These are phyloP conservation scores for Acromyrmex charruanus DNA, from an alignment of 1,140 invertebrate genomes.

Conservation along the genomic window DNA sequence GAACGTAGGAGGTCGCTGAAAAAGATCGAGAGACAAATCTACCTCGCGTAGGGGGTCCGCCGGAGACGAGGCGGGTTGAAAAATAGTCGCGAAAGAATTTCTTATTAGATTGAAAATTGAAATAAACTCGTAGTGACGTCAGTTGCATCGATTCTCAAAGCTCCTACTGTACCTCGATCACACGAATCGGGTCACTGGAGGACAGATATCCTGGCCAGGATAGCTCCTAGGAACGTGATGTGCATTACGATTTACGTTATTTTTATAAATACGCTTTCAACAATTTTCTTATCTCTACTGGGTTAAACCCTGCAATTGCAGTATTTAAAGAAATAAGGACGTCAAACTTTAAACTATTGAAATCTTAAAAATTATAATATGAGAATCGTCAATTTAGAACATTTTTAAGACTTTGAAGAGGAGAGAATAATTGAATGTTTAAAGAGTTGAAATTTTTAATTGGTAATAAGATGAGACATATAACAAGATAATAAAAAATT, in stretches of 20 bases:
- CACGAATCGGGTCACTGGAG: slow-evolving; percentile 54
- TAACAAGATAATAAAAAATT: not conserved
- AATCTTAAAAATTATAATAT: not conserved
- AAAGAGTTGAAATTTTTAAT: not conserved
- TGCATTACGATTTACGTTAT: slow-evolving; percentile 34
- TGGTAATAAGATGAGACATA: not conserved
- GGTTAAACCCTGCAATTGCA: not conserved
- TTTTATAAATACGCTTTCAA: slow-evolving; percentile 45
- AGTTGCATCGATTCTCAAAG: slow-evolving; percentile 54
- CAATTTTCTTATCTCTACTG: slow-evolving; percentile 7
- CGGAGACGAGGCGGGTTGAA: slow-evolving; percentile 53
- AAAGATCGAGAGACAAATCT: slow-evolving; percentile 66
- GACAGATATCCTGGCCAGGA: slow-evolving; percentile 52
- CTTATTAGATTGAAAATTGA: slow-evolving; percentile 83
- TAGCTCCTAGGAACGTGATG: slow-evolving; percentile 41
- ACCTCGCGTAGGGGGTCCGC: slow-evolving; percentile 4
- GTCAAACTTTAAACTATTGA: not conserved
- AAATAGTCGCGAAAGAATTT: slow-evolving; percentile 82
- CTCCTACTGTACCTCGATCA: slow-evolving; percentile 37
- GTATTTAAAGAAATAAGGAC: not conserved
- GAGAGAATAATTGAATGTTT: not conserved
- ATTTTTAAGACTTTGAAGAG: not conserved
- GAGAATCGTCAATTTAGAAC: not conserved
- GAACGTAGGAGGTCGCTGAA: slow-evolving; percentile 17
- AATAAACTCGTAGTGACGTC: slow-evolving; percentile 74